Conservation (phyloP, 2,888 invertebrate genomes). For the Frankliniella fusca region DNA sequence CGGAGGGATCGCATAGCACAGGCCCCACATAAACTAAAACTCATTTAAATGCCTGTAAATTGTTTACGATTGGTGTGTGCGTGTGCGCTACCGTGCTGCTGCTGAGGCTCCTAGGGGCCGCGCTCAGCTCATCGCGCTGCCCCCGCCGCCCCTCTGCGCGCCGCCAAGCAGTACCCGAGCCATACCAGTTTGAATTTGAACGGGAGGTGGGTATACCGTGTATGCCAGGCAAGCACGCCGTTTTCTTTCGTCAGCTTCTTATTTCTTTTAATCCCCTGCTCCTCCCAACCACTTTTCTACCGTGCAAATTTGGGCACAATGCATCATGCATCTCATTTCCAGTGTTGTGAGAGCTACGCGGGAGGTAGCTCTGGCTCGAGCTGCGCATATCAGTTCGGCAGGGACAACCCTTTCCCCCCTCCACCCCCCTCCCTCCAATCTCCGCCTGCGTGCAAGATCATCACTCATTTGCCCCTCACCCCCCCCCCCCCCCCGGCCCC, state of each 20-base stretch:
- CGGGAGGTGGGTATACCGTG: no score
- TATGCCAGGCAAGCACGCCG: no score
- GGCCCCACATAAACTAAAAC: constrained; percentile 22
- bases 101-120: no score
- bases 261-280: no score
- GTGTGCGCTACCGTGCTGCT: background rate
- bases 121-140: no score
- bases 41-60: constrained; percentile 23
- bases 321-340: background rate
- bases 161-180: no score
- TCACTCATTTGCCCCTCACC: background rate
- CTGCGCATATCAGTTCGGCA: background rate
- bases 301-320: no score
- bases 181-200: no score
- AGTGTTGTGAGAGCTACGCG: background rate
- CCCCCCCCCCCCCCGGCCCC: background rate
- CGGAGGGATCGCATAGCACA: background rate
- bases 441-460: background rate
- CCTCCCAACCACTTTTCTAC: no score
- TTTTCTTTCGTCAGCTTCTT: no score
- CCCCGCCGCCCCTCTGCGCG: background rate
- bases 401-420: background rate
- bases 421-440: no score
- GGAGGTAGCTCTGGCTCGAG: background rate
- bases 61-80: constrained; percentile 16